A percentile compares a stretch with the other conserved stretches of the same genome.
phyloP scores from a whole-genome alignment of 2,113 vertebrate species.

The Piaya cayana region DNA sequence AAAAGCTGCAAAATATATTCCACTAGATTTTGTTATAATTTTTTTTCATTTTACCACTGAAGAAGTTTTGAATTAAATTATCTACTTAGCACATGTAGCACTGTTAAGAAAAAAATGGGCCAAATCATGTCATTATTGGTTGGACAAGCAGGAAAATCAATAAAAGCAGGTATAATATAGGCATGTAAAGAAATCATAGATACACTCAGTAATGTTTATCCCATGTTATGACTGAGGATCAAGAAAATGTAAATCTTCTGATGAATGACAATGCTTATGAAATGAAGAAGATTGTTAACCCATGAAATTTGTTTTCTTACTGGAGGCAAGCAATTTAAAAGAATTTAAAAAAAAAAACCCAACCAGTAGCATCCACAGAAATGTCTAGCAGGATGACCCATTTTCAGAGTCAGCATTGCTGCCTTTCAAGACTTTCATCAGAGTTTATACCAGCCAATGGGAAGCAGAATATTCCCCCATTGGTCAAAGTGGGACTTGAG shows the following conservation, averaged over 20 bases:
- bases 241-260: constrained; percentile 26
- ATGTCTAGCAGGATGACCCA: background rate
- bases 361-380: background rate
- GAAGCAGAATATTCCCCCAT: background rate
- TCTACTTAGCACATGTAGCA: background rate
- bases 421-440: background rate
- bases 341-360: constrained; percentile 2
- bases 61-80: background rate
- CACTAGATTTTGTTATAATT: background rate
- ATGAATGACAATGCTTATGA: constrained; percentile 12
- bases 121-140: background rate
- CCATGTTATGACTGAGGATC: background rate
- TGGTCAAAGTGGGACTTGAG: background rate
- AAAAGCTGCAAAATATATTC: constrained; percentile 24
- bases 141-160: background rate
- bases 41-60: background rate
- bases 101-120: background rate
- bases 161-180: background rate
- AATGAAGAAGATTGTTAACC: background rate
- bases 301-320: background rate
- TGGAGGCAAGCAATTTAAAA: background rate
- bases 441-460: background rate
- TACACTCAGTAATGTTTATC: background rate
- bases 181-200: background rate
- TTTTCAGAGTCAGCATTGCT: background rate